A percentile compares a stretch with the other conserved stretches of the same genome.
Evolutionary conservation across 2,797 vertebrate species (phyloP).

Genomic region (Smutsia temminckii): DNA sequence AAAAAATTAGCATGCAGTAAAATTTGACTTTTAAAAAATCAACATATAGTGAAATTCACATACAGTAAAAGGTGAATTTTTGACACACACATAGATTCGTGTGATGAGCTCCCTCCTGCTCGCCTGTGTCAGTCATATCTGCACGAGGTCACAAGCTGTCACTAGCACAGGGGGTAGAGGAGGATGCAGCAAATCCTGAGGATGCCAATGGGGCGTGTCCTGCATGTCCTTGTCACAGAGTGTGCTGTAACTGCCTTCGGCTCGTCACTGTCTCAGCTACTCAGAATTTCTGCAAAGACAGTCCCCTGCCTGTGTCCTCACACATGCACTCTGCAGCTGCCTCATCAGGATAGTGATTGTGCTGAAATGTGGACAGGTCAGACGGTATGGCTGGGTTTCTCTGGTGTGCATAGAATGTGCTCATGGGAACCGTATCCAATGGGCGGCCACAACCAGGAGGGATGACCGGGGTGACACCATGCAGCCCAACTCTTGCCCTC

Average conservation of each 20-base stretch:
- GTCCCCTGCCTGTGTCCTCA: constrained; percentile 33
- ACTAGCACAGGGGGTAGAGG: not conserved
- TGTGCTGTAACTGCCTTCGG: not conserved
- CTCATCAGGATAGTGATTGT: constrained; percentile 55
- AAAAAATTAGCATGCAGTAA: not conserved
- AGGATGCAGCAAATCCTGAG: not conserved
- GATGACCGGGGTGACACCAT: constrained; percentile 45
- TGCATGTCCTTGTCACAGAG: too few species aligned
- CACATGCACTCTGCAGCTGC: constrained; percentile 14
- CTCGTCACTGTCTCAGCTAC: not conserved
- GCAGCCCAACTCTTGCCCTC: constrained; percentile 71
- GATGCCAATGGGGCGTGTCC: not conserved
- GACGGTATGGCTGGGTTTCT: constrained; percentile 63
- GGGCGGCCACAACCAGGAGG: constrained; percentile 78
- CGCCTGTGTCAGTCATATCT: not conserved
- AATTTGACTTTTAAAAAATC: not conserved
- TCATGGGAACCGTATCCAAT: constrained; percentile 60
- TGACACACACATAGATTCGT: not conserved
- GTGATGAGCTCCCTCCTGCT: not conserved
- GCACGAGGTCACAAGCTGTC: constrained; percentile 30
- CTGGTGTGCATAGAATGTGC: constrained; percentile 76
- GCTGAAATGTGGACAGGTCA: constrained; percentile 63
- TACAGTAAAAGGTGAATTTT: not conserved
- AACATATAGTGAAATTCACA: not conserved
- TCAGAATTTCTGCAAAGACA: not conserved